Percentiles rank a stretch among this genome's conserved stretches.
Conservation (phyloP, 2,113 vertebrate species). For the Chaenocephalus aceratus region DNA sequence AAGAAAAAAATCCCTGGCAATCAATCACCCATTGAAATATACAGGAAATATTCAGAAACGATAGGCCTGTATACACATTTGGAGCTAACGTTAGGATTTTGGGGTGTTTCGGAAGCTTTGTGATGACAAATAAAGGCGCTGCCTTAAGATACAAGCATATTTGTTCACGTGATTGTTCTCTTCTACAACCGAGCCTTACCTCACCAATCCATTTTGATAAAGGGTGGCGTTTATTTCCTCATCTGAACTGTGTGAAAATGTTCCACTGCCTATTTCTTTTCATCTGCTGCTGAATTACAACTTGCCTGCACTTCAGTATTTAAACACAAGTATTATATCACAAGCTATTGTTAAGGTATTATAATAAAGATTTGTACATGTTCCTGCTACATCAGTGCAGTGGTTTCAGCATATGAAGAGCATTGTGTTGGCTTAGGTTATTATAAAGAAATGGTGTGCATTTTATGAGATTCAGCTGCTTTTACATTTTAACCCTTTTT, state of each 20-base stretch:
- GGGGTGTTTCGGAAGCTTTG: constrained; percentile 88
- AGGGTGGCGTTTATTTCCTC: constrained; percentile 81
- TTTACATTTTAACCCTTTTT: neutral
- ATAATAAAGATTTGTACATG: constrained; percentile 21
- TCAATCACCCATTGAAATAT: constrained; percentile 84
- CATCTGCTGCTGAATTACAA: constrained; percentile 46
- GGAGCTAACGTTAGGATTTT: constrained; percentile 88
- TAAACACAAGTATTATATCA: constrained; percentile 15
- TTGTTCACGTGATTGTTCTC: constrained; percentile 96
- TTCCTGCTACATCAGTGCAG: neutral
- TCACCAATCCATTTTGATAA: constrained; percentile 85
- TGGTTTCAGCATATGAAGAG: neutral
- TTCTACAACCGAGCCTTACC: constrained; percentile 88
- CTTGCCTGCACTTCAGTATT: constrained; percentile 25
- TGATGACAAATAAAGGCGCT: constrained; percentile 95
- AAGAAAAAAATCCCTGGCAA: constrained; percentile 83
- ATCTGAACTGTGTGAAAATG: constrained; percentile 73
- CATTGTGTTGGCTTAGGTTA: constrained; percentile 6
- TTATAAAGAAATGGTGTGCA: neutral
- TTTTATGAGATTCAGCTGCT: constrained; percentile 1
- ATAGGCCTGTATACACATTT: constrained; percentile 79
- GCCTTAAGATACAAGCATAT: constrained; percentile 96
- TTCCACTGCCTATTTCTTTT: constrained; percentile 58
- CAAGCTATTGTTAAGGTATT: neutral
- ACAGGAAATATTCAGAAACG: constrained; percentile 72